These are phyloP conservation scores for Drosophila pullipes DNA, from an alignment of 2,888 invertebrate genomes.

Conservation along the genomic window DNA sequence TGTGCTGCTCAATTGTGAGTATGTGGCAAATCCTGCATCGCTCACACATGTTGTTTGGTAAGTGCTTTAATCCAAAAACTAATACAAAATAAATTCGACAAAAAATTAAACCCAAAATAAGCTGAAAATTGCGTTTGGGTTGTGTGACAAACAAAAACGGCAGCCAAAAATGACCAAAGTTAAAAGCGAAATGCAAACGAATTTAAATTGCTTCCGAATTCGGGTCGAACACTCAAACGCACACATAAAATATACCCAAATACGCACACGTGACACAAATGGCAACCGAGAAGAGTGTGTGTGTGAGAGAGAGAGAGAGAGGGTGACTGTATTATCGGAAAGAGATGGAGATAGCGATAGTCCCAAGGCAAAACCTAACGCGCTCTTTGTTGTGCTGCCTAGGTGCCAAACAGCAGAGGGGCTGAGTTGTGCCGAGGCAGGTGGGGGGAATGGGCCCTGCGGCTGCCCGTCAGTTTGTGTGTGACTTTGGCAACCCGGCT, in stretches of 20 bases:
- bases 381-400: slow-evolving; percentile 53
- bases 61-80: slow-evolving; percentile 59
- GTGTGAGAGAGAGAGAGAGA: neutral
- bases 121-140: neutral
- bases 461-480: slow-evolving; percentile 33
- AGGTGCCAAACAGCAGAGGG: slow-evolving; percentile 33
- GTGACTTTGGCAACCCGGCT: slow-evolving; percentile 52
- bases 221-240: slow-evolving; percentile 16
- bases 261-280: slow-evolving; percentile 49
- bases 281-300: neutral
- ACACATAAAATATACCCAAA: slow-evolving; percentile 20
- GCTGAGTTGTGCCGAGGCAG: neutral
- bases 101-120: slow-evolving; percentile 3
- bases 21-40: slow-evolving; percentile 94
- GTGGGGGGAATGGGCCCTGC: slow-evolving; percentile 15
- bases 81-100: slow-evolving; percentile 8
- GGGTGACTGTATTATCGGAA: neutral
- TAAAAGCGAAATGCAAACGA: slow-evolving; percentile 65
- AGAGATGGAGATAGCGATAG: slow-evolving; percentile 13
- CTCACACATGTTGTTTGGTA: slow-evolving; percentile 92
- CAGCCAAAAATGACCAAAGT: slow-evolving; percentile 53
- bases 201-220: slow-evolving; percentile 73
- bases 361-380: slow-evolving; percentile 52
- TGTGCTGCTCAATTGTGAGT: slow-evolving; percentile 91
- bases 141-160: slow-evolving; percentile 5